Evolutionary conservation across 2,113 vertebrate species (phyloP), one percentile per base, ranked within the genome.

Genomic region (Misgurnus mizolepis): DNA sequence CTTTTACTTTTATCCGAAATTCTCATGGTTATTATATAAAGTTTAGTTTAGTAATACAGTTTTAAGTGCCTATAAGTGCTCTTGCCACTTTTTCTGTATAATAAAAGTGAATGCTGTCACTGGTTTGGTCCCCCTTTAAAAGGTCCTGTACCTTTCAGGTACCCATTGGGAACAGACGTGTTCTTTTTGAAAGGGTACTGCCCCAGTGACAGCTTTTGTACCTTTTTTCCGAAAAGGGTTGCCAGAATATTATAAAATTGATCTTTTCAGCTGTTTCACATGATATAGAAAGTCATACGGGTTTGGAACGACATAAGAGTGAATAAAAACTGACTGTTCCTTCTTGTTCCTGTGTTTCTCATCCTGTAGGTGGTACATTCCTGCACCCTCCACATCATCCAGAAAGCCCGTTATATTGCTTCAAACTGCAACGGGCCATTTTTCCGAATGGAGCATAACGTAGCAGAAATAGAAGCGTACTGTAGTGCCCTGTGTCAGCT

Each of bases 401-500:
- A 95, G 78, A 97, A 96, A 77, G 91, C 90, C 14, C 95, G 94
- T 17, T 96, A 97, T 12, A 93, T 97, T 41, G 88, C 92, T 7
- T 50, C 91, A 49, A 95, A 91, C 85, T 93, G 92, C 82, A 90
- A 79, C 61, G 89, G 92, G 58, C 87, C 95, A 85, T 97, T 98
- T 90, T 98, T 96, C 88, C 86, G 95, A 0, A 89, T 92, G 0
- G 90, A 93, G 15, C 96, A 98, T 93, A 97, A 98, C 15, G 88
- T 90, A 9, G 82, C 91, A 0, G 96, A 97, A 87, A 89, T 97
- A 78, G 94, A 96, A 87, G 95, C 95, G 17, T 98, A 97, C 87
- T 92, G 94, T 83, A 88, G 80, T 0, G 95, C 96, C n/a, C 91
- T 97, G 79, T 94, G 93, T 40, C 96, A 98, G 89, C 92, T 97